A percentile compares a stretch with the other conserved stretches of the same genome.
Evolutionary conservation across 2,797 vertebrate species (phyloP).

Genomic region (Acestrorhynchus altus): DNA sequence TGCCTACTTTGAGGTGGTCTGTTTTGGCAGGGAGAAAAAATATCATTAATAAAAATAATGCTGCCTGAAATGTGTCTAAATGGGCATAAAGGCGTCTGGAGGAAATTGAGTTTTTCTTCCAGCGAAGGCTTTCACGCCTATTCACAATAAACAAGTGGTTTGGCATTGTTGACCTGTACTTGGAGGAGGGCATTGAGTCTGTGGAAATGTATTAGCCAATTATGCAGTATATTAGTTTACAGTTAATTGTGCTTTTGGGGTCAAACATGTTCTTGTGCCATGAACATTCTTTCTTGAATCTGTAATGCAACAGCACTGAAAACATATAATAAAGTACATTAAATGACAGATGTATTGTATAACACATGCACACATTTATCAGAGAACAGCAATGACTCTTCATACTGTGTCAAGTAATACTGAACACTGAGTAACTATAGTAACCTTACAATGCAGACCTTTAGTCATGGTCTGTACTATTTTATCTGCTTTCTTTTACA

Average conservation of each 20-base stretch:
- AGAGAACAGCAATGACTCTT: no score
- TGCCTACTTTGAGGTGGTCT: slow-evolving; percentile 26
- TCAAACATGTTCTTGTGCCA: background rate
- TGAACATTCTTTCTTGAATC: background rate
- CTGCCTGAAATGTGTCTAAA: background rate
- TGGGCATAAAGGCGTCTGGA: background rate
- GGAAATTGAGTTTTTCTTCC: background rate
- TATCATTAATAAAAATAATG: background rate
- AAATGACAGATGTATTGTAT: no score
- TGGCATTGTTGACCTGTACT: background rate
- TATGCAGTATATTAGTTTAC: background rate
- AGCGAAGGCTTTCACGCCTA: background rate
- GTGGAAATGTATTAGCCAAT: background rate
- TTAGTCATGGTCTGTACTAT: no score
- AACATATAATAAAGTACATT: no score
- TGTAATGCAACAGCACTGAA: no score
- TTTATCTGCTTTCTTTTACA: no score
- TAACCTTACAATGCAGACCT: no score
- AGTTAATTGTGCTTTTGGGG: background rate
- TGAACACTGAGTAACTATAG: no score
- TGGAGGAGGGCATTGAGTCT: background rate
- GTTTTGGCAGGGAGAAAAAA: slow-evolving; percentile 18
- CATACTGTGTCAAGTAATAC: no score
- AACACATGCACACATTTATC: no score
- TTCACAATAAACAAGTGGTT: background rate